Percentiles rank a stretch among this genome's conserved stretches.
Conservation (phyloP, 2,113 vertebrate genomes). For the Choloepus hoffmanni region DNA sequence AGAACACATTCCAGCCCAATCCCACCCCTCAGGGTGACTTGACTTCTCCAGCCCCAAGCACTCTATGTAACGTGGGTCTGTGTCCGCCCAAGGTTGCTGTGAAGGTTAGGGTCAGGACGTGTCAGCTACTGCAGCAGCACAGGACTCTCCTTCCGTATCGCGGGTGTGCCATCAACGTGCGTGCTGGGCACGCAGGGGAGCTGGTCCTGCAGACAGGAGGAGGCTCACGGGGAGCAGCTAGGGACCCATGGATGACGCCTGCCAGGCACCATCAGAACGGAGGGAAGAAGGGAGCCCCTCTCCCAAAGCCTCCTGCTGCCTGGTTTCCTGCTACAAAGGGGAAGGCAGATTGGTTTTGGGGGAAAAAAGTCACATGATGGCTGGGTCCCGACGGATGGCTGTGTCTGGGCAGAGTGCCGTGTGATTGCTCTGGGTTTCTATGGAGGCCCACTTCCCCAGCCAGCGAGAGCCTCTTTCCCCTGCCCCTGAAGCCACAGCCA, state of each 20-base stretch:
- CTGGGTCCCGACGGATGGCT: not conserved
- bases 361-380: not conserved
- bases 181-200: not conserved
- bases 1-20: not conserved
- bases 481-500: not conserved
- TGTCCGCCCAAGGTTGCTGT: not conserved
- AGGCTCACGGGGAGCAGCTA: not conserved
- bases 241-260: not conserved
- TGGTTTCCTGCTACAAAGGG: not conserved
- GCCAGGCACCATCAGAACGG: not conserved
- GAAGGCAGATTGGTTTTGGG: not conserved
- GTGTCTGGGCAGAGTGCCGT: not conserved
- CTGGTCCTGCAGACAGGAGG: not conserved
- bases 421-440: not conserved
- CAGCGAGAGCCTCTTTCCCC: not conserved
- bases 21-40: not conserved
- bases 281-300: too few species aligned
- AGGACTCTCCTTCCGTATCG: not conserved
- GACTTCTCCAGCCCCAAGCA: not conserved
- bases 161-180: not conserved
- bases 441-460: not conserved
- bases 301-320: not conserved
- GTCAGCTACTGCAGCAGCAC: not conserved
- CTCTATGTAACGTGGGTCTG: not conserved
- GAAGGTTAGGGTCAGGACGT: not conserved